A percentile compares a stretch with the other conserved stretches of the same genome.
phyloP scores from a whole-genome alignment of 2,888 invertebrate species.

The Neoaliturus tenellus region DNA sequence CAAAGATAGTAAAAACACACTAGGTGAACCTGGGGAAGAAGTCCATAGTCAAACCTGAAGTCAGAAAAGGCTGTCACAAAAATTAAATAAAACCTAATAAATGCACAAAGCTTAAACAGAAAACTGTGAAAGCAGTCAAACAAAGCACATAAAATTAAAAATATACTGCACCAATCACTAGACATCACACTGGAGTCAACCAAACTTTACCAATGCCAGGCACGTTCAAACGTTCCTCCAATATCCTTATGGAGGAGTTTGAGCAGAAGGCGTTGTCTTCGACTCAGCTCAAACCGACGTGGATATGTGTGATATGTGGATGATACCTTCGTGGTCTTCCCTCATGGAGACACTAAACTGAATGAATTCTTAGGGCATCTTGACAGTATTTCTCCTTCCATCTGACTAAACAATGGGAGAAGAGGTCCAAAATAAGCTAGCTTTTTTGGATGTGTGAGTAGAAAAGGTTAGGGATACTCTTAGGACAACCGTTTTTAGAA shows the following conservation, averaged over 20 bases:
- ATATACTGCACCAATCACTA: too few species aligned
- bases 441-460: constrained; percentile 19
- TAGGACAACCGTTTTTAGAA: constrained; percentile 24
- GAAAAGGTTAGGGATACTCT: neutral
- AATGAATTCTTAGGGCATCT: neutral
- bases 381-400: constrained; percentile 10
- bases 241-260: neutral
- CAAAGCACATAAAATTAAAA: too few species aligned
- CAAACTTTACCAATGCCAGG: too few species aligned
- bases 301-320: neutral
- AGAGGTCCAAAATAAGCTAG: neutral
- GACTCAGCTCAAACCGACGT: neutral
- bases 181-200: too few species aligned
- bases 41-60: too few species aligned
- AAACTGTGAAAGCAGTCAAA: too few species aligned
- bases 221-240: too few species aligned
- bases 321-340: constrained; percentile 2
- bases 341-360: neutral
- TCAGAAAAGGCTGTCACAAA: too few species aligned
- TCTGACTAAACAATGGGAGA: neutral
- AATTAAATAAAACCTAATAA: too few species aligned
- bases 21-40: too few species aligned
- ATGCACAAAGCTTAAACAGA: too few species aligned
- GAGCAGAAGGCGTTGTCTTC: neutral
- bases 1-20: too few species aligned